These are phyloP conservation scores for Myxocyprinus asiaticus DNA, from an alignment of 2,113 vertebrate genomes.

Conservation along the genomic window DNA sequence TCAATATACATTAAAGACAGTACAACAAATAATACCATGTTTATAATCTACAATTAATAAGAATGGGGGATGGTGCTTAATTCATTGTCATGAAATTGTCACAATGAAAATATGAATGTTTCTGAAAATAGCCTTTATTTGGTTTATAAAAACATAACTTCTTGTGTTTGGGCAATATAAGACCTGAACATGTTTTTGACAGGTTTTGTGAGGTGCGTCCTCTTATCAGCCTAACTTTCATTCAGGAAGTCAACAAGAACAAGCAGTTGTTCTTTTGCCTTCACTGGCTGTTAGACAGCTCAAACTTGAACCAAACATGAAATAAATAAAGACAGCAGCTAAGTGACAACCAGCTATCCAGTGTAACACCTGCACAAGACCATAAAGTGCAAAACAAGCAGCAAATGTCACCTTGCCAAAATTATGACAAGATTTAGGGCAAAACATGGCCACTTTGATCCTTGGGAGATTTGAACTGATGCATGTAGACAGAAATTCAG, in stretches of 20 bases:
- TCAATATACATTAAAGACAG: too few relatives aligned
- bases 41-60: too few relatives aligned
- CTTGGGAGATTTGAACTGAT: background rate
- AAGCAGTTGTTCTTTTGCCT: too few relatives aligned
- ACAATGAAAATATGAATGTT: too few relatives aligned
- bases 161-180: too few relatives aligned
- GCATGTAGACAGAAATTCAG: background rate
- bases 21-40: too few relatives aligned
- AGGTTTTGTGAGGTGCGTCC: background rate
- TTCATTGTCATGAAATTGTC: too few relatives aligned
- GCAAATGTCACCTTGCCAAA: background rate
- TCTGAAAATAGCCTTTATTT: too few relatives aligned
- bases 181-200: background rate
- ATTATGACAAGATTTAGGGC: background rate
- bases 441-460: background rate
- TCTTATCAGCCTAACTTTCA: background rate
- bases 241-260: conserved; percentile 20
- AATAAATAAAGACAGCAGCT: background rate
- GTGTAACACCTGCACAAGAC: background rate
- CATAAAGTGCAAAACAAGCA: conserved; percentile 2
- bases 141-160: too few relatives aligned
- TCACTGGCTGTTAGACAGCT: too few relatives aligned
- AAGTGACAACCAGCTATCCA: background rate
- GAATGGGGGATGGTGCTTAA: too few relatives aligned
- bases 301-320: background rate